Conservation (phyloP, 2,797 vertebrate species). For the Danio choprae region DNA sequence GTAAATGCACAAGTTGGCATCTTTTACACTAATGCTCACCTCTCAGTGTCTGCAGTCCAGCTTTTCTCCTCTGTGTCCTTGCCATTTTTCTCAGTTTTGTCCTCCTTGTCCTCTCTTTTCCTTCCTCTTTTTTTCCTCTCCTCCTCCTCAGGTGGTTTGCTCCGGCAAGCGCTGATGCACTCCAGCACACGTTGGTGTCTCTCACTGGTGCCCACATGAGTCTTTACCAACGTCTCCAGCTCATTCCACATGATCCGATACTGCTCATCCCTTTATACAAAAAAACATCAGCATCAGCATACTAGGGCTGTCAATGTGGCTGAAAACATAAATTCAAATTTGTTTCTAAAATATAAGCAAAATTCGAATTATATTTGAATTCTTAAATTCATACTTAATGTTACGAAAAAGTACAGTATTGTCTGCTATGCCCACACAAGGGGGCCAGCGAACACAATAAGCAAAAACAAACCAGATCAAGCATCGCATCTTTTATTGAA, state of each 20-base stretch:
- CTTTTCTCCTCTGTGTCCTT: conserved; percentile 93
- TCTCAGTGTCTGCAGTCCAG: conserved; percentile 91
- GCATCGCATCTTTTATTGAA: too few species aligned
- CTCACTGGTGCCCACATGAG: conserved; percentile 89
- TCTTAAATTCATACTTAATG: too few species aligned
- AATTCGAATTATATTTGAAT: too few species aligned
- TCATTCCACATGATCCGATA: conserved; percentile 99
- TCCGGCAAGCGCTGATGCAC: conserved; percentile 93
- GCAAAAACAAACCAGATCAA: too few species aligned
- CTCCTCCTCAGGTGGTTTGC: conserved; percentile 96
- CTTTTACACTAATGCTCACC: conserved; percentile 70
- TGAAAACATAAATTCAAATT: too few species aligned
- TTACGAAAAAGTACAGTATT: too few species aligned
- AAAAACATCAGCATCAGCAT: neutral
- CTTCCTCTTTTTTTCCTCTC: conserved; percentile 96
- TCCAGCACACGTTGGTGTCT: conserved; percentile 94
- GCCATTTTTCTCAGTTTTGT: conserved; percentile 87
- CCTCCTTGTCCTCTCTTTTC: conserved; percentile 96
- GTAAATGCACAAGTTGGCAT: neutral
- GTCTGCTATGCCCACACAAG: too few species aligned
- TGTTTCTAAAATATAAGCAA: too few species aligned
- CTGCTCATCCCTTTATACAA: conserved; percentile 88
- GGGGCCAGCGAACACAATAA: too few species aligned
- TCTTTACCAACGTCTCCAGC: conserved; percentile 94
- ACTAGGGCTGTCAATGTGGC: too few species aligned